Evolutionary conservation across 2,888 invertebrate genomes (phyloP).

Genomic region (Rutpela maculata): DNA sequence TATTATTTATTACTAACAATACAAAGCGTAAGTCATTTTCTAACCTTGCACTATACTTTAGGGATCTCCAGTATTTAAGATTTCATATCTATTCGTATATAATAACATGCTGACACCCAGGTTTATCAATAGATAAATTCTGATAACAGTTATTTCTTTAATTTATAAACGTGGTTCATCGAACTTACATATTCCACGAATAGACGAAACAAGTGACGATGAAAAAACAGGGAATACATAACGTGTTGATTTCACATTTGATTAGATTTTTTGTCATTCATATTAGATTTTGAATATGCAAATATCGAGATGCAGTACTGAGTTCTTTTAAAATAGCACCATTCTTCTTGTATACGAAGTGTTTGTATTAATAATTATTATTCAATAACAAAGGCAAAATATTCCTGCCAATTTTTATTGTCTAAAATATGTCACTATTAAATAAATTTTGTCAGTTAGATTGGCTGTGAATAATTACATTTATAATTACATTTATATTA

Average conservation of each 20-base stretch:
- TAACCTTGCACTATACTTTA: neutral
- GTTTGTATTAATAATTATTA: neutral
- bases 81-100: neutral
- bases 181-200: neutral
- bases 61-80: neutral
- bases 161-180: neutral
- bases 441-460: too few species aligned
- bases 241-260: neutral
- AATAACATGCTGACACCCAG: neutral
- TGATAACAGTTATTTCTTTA: neutral
- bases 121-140: neutral
- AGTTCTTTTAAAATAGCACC: neutral
- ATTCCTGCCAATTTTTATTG: too few species aligned
- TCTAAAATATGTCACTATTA: too few species aligned
- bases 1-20: constrained; percentile 9
- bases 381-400: too few species aligned
- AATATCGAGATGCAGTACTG: too few species aligned
- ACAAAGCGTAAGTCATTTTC: neutral
- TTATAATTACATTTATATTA: too few species aligned
- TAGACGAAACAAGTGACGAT: neutral
- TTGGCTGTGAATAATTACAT: too few species aligned
- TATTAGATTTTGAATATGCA: too few species aligned
- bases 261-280: neutral
- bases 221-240: neutral
- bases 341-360: neutral